Conservation (phyloP, 2,113 vertebrate genomes). For the Xenotilapia longispinis region DNA sequence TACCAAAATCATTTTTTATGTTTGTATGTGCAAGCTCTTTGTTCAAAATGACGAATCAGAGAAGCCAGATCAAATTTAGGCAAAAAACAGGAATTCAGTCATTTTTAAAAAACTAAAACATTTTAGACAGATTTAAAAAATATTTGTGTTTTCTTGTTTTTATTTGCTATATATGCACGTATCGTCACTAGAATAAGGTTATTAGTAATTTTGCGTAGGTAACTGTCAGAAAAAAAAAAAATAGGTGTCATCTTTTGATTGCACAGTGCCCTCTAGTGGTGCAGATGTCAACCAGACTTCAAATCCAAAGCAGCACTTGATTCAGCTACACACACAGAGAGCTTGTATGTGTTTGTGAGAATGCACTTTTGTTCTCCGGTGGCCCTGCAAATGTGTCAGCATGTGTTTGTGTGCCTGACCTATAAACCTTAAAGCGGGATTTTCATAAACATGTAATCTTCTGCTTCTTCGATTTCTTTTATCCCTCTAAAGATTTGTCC, state of each 20-base stretch:
- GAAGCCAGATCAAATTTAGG: neutral
- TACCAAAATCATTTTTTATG: neutral
- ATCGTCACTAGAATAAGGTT: neutral
- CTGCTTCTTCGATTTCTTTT: slow-evolving; percentile 43
- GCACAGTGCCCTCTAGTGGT: neutral
- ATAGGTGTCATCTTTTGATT: neutral
- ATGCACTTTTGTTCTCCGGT: neutral
- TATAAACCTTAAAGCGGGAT: slow-evolving; percentile 28
- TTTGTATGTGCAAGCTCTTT: neutral
- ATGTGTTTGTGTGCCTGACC: neutral
- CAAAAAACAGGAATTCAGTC: neutral
- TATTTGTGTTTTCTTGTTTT: neutral
- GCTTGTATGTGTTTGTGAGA: neutral
- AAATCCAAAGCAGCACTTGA: neutral
- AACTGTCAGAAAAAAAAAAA: neutral
- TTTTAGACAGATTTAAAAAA: neutral
- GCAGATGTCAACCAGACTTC: neutral
- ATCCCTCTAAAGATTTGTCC: slow-evolving; percentile 57
- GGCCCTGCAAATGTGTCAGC: neutral
- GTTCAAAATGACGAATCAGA: neutral
- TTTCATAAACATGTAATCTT: slow-evolving; percentile 47
- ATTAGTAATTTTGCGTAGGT: neutral
- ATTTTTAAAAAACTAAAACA: neutral
- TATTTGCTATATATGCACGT: neutral
- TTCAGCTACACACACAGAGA: neutral